Evolutionary conservation across 2,113 vertebrate species (phyloP), one percentile per base, ranked within the genome.

Genomic region (Colossoma macropomum): DNA sequence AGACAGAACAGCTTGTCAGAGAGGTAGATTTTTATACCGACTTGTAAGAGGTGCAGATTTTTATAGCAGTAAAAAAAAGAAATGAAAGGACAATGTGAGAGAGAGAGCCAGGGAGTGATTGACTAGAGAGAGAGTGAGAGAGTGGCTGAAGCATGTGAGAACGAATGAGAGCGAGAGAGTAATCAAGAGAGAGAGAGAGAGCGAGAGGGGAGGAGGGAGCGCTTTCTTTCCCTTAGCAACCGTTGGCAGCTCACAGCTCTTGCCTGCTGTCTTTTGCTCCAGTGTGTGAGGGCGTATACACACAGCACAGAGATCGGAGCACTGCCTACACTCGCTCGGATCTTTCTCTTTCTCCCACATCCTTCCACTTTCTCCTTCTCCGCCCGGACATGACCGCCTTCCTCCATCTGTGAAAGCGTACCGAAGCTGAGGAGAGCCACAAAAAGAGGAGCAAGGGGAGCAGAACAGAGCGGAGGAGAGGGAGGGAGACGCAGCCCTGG

Each of bases 181-280:
- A 59, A 32, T 11, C 41, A 54, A 75, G 70, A 38, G 19, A 30
- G 65, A 60, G 80, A 89, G 87, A n/a, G 25, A 56, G 60, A 41
- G 17, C 25, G 50, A 30, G 62, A 76, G 75, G 56, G 66, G 69
- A 65, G 73, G 83, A 21, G 28, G 5, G 81, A 70, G 80, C 54
- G 23, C 65, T 54, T 81, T 79, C 75, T 80, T 79, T 77, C 73
- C 77, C 81, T 45, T 89, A 89, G 89, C 86, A 85, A 84, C 84
- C 62, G 85, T 85, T 86, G 66, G 68, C 83, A 74, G 85, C 34
- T 59, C 28, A 62, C 16, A 11, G 75, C 50, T 79, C 16, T 38
- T 38, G 80, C 54, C 71, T 86, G 79, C 66, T 86, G 62, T 76
- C 48, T 68, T 52, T 79, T 25, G 17, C 17, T 34, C 48, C 48